phyloP scores from a whole-genome alignment of 2,888 invertebrate species.

The Brenthis ino region DNA sequence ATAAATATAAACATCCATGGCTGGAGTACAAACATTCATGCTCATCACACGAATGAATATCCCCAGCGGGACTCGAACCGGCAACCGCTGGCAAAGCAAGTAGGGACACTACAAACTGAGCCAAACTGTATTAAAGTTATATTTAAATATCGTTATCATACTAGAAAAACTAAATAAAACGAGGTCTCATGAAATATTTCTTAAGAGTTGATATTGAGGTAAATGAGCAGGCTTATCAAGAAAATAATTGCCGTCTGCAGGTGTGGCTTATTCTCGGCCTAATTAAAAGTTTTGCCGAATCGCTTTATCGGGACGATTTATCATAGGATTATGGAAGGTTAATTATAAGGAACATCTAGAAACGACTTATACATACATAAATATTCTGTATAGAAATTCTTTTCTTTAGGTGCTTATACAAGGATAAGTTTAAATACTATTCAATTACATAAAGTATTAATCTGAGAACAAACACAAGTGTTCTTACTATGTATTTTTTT shows the following conservation, averaged over 20 bases:
- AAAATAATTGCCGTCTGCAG: conserved; percentile 46
- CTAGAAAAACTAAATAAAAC: not conserved
- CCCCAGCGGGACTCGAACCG: too few species aligned
- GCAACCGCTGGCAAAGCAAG: too few species aligned
- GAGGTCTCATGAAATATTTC: conserved; percentile 36
- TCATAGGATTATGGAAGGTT: conserved; percentile 31
- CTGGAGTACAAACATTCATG: too few species aligned
- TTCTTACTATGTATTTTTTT: too few species aligned
- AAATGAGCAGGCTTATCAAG: conserved; percentile 41
- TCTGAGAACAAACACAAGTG: too few species aligned
- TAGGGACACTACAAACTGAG: too few species aligned
- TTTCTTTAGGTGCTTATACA: not conserved
- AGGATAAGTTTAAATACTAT: too few species aligned
- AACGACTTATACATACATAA: conserved; percentile 2
- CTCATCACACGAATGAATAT: too few species aligned
- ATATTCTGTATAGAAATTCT: not conserved
- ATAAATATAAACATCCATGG: too few species aligned
- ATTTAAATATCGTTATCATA: too few species aligned
- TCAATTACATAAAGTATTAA: too few species aligned
- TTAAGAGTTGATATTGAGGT: conserved; percentile 43
- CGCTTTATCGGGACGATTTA: conserved; percentile 39
- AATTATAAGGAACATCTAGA: conserved; percentile 5
- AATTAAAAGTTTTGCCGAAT: conserved; percentile 53
- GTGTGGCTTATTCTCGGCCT: conserved; percentile 44
- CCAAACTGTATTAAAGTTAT: too few species aligned